phyloP scores from a whole-genome alignment of 2,113 vertebrate species.

The Ivindomyrus marchei region DNA sequence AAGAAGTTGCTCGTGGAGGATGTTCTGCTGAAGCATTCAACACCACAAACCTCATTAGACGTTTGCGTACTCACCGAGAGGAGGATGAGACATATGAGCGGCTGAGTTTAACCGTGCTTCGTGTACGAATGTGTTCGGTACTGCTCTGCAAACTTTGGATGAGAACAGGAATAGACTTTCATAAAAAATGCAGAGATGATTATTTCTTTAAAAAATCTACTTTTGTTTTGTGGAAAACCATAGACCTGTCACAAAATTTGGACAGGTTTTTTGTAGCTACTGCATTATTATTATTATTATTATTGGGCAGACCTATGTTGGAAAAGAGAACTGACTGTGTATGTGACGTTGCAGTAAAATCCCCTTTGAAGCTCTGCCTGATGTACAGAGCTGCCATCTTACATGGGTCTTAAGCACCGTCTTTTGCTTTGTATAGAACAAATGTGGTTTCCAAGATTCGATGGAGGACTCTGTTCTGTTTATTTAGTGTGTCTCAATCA shows the following conservation, averaged over 20 bases:
- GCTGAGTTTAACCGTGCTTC: background rate
- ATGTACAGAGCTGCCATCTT: slow-evolving; percentile 40
- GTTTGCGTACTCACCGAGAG: background rate
- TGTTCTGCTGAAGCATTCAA: background rate
- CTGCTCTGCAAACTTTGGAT: background rate
- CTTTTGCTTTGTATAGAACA: slow-evolving; percentile 49
- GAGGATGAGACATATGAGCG: background rate
- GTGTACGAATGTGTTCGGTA: background rate
- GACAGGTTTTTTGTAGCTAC: background rate
- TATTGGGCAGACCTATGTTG: slow-evolving; percentile 29
- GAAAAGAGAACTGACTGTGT: background rate
- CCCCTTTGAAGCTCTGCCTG: slow-evolving; percentile 42
- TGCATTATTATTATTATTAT: background rate
- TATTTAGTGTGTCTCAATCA: background rate
- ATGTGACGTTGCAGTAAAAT: slow-evolving; percentile 36
- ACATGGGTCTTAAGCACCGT: slow-evolving; percentile 39
- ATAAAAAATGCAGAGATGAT: background rate
- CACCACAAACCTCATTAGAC: background rate
- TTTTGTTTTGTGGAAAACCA: background rate
- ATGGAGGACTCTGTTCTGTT: slow-evolving; percentile 16
- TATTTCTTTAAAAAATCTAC: background rate
- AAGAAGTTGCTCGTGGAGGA: background rate
- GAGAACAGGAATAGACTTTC: background rate
- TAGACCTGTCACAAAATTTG: background rate
- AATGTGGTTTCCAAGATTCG: slow-evolving; percentile 33